These are phyloP conservation scores for Flexamia atlantica DNA, from an alignment of 2,888 invertebrate species.

Conservation along the genomic window DNA sequence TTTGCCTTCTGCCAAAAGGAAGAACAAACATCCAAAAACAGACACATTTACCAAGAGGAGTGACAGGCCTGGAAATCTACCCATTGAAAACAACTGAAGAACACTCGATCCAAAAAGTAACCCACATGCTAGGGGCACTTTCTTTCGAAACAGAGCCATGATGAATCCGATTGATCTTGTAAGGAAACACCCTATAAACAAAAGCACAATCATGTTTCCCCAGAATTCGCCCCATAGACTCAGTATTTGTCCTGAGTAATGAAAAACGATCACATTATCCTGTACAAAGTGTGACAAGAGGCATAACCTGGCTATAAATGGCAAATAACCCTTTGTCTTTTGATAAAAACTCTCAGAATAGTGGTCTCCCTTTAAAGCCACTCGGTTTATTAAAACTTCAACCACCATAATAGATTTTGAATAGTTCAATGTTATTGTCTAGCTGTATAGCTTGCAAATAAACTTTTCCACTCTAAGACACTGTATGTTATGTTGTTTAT, in stretches of 20 bases:
- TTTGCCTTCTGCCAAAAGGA: neutral
- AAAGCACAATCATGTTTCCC: neutral
- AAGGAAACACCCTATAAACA: neutral
- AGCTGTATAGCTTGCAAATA: too few relatives aligned
- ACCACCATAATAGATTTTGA: neutral
- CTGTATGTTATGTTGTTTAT: too few relatives aligned
- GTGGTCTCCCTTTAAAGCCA: constrained; percentile 53
- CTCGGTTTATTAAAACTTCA: neutral
- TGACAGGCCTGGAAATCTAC: neutral
- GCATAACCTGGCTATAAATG: constrained; percentile 1
- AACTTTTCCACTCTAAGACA: too few relatives aligned
- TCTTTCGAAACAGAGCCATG: neutral
- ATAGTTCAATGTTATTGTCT: too few relatives aligned
- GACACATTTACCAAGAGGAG: neutral
- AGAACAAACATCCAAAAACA: neutral
- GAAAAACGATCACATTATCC: neutral
- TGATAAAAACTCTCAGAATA: neutral
- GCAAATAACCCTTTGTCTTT: constrained; percentile 24
- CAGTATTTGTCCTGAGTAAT: neutral
- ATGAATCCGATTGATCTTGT: neutral
- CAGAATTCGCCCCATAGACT: neutral
- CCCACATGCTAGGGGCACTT: neutral
- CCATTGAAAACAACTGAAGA: neutral
- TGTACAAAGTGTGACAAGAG: neutral
- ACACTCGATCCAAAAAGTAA: neutral